Conservation (phyloP, 53 echinoderm and acorn worm genomes). For the Luidia sarsii region DNA sequence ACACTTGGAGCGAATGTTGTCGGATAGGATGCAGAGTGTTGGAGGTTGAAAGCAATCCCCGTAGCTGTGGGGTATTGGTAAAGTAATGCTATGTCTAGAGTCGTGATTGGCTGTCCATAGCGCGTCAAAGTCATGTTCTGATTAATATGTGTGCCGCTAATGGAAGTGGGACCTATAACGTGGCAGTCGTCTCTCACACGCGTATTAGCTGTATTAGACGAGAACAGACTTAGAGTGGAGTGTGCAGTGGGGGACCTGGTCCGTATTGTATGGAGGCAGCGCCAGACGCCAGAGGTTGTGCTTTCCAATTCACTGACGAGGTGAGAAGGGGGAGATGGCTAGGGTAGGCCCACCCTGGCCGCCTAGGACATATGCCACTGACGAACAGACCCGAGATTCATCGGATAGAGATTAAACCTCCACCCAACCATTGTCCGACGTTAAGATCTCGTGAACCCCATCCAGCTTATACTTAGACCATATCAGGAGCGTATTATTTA, state of each 20-base stretch:
- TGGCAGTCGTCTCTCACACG: constrained; percentile 44
- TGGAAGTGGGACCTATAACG: background rate
- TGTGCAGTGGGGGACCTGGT: constrained; percentile 32
- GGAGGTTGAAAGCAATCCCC: too few relatives aligned
- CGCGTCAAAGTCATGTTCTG: constrained; percentile 55
- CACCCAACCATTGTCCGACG: constrained; percentile 45
- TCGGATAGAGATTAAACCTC: constrained; percentile 42
- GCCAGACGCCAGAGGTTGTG: constrained; percentile 1
- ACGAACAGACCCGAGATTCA: constrained; percentile 29
- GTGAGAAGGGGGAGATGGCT: constrained; percentile 3
- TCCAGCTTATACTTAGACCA: constrained; percentile 68
- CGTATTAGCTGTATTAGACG: constrained; percentile 52
- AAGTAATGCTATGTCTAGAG: constrained; percentile 8
- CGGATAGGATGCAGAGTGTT: too few relatives aligned
- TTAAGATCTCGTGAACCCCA: constrained; percentile 82
- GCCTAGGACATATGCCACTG: constrained; percentile 55
- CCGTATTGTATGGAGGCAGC: constrained; percentile 20
- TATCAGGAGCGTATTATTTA: constrained; percentile 83
- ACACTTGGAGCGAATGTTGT: too few relatives aligned
- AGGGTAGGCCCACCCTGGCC: constrained; percentile 11
- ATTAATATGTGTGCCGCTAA: constrained; percentile 45
- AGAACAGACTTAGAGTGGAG: background rate
- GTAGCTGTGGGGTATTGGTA: constrained; percentile 11
- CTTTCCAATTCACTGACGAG: constrained; percentile 32
- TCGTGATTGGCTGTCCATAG: constrained; percentile 32